These are phyloP conservation scores for Cynopterus brachyotis DNA, from an alignment of 2,113 vertebrate genomes.

Conservation along the genomic window DNA sequence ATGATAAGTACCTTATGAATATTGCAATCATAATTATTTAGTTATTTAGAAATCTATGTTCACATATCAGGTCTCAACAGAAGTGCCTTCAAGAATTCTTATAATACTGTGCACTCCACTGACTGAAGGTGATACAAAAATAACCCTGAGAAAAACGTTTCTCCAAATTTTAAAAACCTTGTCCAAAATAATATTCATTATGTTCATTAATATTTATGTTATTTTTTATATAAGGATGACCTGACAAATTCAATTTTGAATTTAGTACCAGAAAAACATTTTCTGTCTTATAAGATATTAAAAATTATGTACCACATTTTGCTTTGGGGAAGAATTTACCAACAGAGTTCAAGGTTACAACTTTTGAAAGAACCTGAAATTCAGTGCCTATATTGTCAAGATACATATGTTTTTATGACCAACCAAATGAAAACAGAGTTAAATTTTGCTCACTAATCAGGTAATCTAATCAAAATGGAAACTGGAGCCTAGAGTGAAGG, in stretches of 20 bases:
- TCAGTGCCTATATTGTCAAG: neutral
- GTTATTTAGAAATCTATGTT: neutral
- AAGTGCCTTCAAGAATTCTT: neutral
- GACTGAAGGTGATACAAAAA: neutral
- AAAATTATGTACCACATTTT: neutral
- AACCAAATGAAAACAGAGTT: neutral
- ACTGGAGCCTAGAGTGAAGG: neutral
- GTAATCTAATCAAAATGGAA: neutral
- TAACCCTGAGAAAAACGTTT: neutral
- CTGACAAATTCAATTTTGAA: slow-evolving; percentile 12
- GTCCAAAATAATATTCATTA: neutral
- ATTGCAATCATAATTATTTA: neutral
- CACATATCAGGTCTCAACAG: neutral
- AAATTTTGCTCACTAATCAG: neutral
- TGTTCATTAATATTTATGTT: neutral
- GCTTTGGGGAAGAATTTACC: neutral
- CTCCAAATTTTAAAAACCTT: neutral
- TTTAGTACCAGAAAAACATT: neutral
- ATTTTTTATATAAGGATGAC: neutral
- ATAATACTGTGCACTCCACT: neutral
- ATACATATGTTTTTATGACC: neutral
- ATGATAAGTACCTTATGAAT: neutral
- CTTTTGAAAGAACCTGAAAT: neutral
- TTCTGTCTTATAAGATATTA: neutral
- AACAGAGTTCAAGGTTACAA: neutral